These are phyloP conservation scores for Tragulus kanchil DNA, from an alignment of 2,113 vertebrate genomes.

Conservation along the genomic window DNA sequence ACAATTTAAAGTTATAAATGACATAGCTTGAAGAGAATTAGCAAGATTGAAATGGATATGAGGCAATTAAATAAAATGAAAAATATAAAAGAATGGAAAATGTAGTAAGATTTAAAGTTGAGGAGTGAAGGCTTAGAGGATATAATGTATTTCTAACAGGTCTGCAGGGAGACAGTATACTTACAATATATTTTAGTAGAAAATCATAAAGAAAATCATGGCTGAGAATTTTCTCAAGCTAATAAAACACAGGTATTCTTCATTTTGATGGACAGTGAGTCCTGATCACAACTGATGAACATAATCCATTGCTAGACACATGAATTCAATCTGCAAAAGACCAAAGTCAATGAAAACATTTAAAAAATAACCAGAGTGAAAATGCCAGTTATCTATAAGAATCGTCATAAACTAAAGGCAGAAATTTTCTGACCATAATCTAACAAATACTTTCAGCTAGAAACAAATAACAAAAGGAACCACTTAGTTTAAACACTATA, in stretches of 20 bases:
- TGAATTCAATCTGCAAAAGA: not conserved
- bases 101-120: not conserved
- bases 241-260: not conserved
- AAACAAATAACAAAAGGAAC: not conserved
- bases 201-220: not conserved
- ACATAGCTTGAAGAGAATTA: not conserved
- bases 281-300: not conserved
- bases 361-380: not conserved
- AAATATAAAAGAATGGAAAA: not conserved
- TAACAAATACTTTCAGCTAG: not conserved
- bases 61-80: not conserved
- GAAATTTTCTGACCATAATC: not conserved
- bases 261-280: not conserved
- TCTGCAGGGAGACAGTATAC: not conserved
- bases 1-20: not conserved
- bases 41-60: not conserved
- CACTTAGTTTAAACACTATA: not conserved
- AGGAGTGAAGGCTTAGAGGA: not conserved
- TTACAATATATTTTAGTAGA: conserved; percentile 1
- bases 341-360: not conserved
- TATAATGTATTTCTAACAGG: not conserved
- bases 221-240: not conserved
- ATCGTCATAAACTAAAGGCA: not conserved
- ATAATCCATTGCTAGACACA: not conserved
- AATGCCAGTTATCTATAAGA: not conserved